Evolutionary conservation across 2,888 invertebrate genomes (phyloP).

Genomic region (Rhodophaea formosa): DNA sequence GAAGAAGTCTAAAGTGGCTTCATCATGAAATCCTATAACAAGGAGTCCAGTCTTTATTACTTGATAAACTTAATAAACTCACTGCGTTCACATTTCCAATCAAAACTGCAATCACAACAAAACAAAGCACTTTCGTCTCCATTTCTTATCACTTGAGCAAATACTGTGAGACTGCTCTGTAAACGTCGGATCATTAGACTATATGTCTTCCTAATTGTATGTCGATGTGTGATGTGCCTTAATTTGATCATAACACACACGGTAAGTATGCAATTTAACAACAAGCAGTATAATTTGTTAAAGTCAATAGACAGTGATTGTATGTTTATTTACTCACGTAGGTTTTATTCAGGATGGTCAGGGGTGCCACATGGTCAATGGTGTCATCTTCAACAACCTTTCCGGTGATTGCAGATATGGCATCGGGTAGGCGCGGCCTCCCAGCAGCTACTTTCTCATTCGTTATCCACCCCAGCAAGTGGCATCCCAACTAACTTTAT

Average conservation of each 20-base stretch:
- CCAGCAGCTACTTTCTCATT: too few relatives aligned
- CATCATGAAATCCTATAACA: too few relatives aligned
- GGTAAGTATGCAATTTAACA: constrained; percentile 8
- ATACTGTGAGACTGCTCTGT: constrained; percentile 11
- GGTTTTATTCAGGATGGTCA: too few relatives aligned
- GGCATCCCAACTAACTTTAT: too few relatives aligned
- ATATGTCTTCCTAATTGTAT: constrained; percentile 11
- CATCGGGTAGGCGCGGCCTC: too few relatives aligned
- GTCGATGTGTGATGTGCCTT: not conserved
- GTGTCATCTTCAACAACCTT: too few relatives aligned
- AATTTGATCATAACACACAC: constrained; percentile 4
- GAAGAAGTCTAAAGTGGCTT: too few relatives aligned
- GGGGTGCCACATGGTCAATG: too few relatives aligned
- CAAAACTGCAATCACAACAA: constrained; percentile 2
- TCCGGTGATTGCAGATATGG: too few relatives aligned
- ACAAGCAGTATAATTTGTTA: not conserved
- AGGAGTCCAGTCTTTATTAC: too few relatives aligned
- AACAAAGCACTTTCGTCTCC: constrained; percentile 7
- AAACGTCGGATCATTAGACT: constrained; percentile 3
- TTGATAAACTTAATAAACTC: constrained; percentile 3
- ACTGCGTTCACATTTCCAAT: constrained; percentile 5
- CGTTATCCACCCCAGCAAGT: too few relatives aligned
- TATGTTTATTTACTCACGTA: not conserved
- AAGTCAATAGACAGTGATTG: not conserved
- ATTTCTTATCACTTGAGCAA: constrained; percentile 10